These are phyloP conservation scores for Sthenelais limicola DNA, from an alignment of 2,888 invertebrate species.

Conservation along the genomic window DNA sequence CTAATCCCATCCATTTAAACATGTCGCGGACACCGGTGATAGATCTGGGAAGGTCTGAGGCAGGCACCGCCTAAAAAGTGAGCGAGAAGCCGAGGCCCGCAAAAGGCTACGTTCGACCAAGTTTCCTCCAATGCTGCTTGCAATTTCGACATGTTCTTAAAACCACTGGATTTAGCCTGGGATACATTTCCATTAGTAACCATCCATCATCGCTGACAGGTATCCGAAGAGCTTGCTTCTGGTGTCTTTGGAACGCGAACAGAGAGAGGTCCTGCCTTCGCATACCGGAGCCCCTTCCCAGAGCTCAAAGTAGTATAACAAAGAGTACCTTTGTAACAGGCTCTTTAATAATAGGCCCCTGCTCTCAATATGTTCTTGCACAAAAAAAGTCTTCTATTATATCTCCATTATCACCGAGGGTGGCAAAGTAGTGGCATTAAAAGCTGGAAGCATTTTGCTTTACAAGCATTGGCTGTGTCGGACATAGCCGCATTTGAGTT, in stretches of 20 bases:
- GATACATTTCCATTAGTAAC: constrained; percentile 26
- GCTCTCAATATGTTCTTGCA: too few species aligned
- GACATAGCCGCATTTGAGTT: too few species aligned
- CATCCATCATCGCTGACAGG: constrained; percentile 25
- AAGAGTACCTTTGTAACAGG: neutral
- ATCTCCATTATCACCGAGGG: too few species aligned
- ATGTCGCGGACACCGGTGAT: neutral
- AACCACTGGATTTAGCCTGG: constrained; percentile 29
- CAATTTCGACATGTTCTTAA: constrained; percentile 40
- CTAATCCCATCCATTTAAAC: constrained; percentile 24
- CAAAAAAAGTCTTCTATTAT: too few species aligned
- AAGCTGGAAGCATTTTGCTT: too few species aligned
- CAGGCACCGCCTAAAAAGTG: neutral
- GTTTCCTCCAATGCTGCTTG: constrained; percentile 11
- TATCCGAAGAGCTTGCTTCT: too few species aligned
- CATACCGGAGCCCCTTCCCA: too few species aligned
- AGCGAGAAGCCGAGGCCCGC: neutral
- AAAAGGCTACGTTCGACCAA: constrained; percentile 9
- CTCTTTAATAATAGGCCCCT: too few species aligned
- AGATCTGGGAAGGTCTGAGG: neutral
- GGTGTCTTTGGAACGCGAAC: too few species aligned
- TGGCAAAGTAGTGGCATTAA: too few species aligned
- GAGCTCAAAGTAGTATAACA: constrained; percentile 7
- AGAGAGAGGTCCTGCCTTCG: too few species aligned
- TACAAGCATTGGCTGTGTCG: too few species aligned